Base-by-base conservation (phyloP, 2,113 vertebrate genomes). In the Pterophyllum scalare region DNA sequence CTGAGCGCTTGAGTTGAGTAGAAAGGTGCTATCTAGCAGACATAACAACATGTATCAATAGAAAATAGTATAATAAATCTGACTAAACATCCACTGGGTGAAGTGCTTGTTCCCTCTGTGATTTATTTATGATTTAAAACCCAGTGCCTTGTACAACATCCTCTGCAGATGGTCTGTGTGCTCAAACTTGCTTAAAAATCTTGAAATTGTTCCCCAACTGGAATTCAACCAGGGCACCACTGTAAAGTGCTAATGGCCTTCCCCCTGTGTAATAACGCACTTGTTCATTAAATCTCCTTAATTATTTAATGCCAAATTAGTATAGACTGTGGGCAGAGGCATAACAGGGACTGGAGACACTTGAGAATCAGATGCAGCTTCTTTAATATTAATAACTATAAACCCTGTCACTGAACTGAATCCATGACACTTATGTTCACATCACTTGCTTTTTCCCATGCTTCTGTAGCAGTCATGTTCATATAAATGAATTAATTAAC, bases 291-390 rank as follows among this genome's bases (percentile, higher is more conserved):
- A 70, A 77, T 75, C 58, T 65, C 22, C 19, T 93, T 85, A 91
- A 94, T 93, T 81, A 93, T 93, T 92, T 87, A 91, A 72, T 15
- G 49, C 2, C 56, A 82, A 33, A 90, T 93, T 87, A 91, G 52
- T 80, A 76, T 64, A 75, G 43, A 87, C 83, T 76, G 26, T 79
- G 81, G 22, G 61, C 72, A 40, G 76, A 65, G 24, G 35, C 59
- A 35, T 75, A 83, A 77, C 65, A 9, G 28, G 85, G 76, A 77
- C 74, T 84, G 58, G 59, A 57, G 75, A 72, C 52, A 59, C 78
- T 54, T 74, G 79, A 75, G 78, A 74, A 74, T 89, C 65, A 84
- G 75, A 82, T 77, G 80, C 74, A 54, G 76, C 78, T 58, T 74
- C 26, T 88, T 92, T 81, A 91, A 83, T 92, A 91, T 93, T 90